Base-by-base conservation (phyloP, 2,797 vertebrate genomes). In the Malurus splendens region DNA sequence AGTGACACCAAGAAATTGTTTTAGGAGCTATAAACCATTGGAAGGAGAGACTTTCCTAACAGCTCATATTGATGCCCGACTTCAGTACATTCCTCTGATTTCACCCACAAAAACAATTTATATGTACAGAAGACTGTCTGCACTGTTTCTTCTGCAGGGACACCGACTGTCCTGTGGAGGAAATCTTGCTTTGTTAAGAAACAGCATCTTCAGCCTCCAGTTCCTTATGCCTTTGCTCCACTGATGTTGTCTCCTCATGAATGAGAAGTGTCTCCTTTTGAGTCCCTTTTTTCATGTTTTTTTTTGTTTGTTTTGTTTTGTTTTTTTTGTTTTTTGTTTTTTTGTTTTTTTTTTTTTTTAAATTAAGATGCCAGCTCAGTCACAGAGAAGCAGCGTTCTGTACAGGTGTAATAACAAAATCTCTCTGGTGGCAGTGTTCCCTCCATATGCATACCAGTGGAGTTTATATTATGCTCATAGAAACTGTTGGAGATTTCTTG, bases 351-450 rank as follows among this genome's bases (percentile, higher is more conserved):
- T 14, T 15, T 45, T 45, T 13, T 14, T 39, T 45, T 23, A 4
- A 25, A 36, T 51, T 68, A 55, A 85, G 79, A 57, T 41, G 4
- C 18, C 61, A 48, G 51, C 42, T 56, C 22, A 39, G 47, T 48
- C 66, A 85, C 61, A 77, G 28, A 80, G 51, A 38, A 89, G 14
- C 12, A 87, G 71, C 44, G 51, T 30, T 41, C 25, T 18, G 19
- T 50, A 54, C 24, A 89, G 64, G 55, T 41, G 8, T 41, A 77
- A 44, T 13, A 89, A 79, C 19, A 85, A 82, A 92, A 66, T 52
- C 28, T 60, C 12, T 61, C 41, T 14, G 32, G 27, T 22, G 28
- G 55, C 44, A 92, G 10, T 16, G 27, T 47, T 77, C 32, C 60
- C 47, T 90, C 39, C 12, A 2, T 33, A 51, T 9, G 47, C 47